phyloP scores from a whole-genome alignment of 2,113 vertebrate species.

The Alces alces region DNA sequence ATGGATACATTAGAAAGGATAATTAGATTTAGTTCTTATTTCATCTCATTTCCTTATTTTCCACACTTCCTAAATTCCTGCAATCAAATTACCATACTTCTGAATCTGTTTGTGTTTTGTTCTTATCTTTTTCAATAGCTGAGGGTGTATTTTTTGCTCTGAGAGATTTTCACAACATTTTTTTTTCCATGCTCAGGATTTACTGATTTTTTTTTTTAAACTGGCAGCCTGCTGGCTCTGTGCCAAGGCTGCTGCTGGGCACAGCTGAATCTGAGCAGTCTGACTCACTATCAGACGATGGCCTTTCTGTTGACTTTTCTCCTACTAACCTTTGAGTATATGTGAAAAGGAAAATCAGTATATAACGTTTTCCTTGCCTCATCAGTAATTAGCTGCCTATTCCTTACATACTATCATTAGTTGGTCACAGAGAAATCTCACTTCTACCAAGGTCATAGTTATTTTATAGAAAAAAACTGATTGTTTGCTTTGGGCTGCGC shows the following conservation, averaged over 20 bases:
- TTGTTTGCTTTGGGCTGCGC: neutral
- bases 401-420: neutral
- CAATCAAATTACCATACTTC: constrained; percentile 32
- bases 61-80: constrained; percentile 49
- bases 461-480: neutral
- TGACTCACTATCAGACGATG: neutral
- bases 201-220: neutral
- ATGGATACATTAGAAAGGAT: neutral
- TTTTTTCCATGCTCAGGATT: neutral
- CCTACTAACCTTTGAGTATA: neutral
- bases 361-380: neutral
- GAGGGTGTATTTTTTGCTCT: constrained; percentile 33
- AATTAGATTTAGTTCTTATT: constrained; percentile 60
- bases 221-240: neutral
- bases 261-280: neutral
- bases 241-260: neutral
- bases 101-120: constrained; percentile 51
- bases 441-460: neutral
- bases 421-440: neutral
- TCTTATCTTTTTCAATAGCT: constrained; percentile 30
- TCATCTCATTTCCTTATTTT: constrained; percentile 70
- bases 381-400: neutral
- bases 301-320: neutral
- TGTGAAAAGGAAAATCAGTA: neutral
- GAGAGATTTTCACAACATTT: constrained; percentile 28